Conservation (phyloP, 2,888 invertebrate species). For the Chesias legatella region DNA sequence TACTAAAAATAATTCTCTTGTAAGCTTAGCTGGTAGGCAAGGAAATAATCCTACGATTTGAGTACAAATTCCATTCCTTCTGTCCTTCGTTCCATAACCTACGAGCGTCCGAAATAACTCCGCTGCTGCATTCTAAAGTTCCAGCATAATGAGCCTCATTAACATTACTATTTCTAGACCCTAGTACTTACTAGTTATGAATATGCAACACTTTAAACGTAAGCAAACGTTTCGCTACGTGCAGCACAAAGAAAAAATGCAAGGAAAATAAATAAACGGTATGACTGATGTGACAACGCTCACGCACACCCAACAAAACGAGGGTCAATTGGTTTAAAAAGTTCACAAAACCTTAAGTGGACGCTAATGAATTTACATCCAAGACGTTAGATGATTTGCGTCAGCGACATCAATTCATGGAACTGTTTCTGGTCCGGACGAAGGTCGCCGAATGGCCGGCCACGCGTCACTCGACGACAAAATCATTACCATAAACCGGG, state of each 20-base stretch:
- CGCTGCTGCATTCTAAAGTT: no score
- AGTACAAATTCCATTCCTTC: no score
- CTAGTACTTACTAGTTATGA: background rate
- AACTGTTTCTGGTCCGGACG: constrained; percentile 25
- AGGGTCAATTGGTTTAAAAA: constrained; percentile 66
- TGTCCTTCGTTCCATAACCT: no score
- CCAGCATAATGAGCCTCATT: no score
- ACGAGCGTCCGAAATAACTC: no score
- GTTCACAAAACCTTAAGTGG: constrained; percentile 62
- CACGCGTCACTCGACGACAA: constrained; percentile 29
- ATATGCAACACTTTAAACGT: no score
- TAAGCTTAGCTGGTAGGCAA: no score
- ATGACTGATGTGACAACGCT: constrained; percentile 41
- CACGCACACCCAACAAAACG: constrained; percentile 50
- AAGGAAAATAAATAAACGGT: constrained; percentile 2
- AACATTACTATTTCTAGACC: background rate
- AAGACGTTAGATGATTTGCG: constrained; percentile 55
- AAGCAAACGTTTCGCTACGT: background rate
- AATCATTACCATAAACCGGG: constrained; percentile 14
- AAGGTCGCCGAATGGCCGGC: constrained; percentile 36
- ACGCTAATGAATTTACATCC: constrained; percentile 64
- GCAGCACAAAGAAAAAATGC: constrained; percentile 6
- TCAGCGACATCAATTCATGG: constrained; percentile 50
- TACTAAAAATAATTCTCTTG: no score
- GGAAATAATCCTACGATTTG: no score